Conservation (phyloP, 2,113 vertebrate species). For the Dinomys branickii region DNA sequence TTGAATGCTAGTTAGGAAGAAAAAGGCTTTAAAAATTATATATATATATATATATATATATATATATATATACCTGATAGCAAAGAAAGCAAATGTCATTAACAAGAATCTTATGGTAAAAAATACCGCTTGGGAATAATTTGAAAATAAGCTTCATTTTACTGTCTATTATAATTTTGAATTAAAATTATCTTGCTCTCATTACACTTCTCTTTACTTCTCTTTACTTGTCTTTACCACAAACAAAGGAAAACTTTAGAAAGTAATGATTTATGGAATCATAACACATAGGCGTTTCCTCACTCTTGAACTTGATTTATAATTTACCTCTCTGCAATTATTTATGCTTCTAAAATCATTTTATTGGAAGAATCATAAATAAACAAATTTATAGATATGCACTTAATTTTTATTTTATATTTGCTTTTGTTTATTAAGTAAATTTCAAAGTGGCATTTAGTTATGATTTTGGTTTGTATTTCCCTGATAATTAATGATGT, state of each 20-base stretch:
- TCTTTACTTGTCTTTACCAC: neutral
- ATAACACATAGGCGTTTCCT: neutral
- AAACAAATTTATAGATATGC: neutral
- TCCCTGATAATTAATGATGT: neutral
- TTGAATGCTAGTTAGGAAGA: neutral
- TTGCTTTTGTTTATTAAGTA: neutral
- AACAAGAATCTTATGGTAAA: neutral
- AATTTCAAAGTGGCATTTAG: neutral
- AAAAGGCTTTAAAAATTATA: neutral
- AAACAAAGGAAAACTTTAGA: neutral
- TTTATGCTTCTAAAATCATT: neutral
- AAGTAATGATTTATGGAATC: neutral
- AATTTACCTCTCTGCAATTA: neutral
- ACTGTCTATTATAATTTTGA: neutral
- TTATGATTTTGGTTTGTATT: neutral
- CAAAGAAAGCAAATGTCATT: neutral
- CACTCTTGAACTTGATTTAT: neutral
- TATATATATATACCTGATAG: neutral
- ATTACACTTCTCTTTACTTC: neutral
- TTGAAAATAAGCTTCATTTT: neutral
- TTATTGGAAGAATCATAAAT: slow-evolving; percentile 13
- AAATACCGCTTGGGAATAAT: neutral
- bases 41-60: neutral
- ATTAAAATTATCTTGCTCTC: neutral
- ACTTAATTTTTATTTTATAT: neutral